Evolutionary conservation across 2,113 vertebrate genomes (phyloP).

Genomic region (Sardina pilchardus): DNA sequence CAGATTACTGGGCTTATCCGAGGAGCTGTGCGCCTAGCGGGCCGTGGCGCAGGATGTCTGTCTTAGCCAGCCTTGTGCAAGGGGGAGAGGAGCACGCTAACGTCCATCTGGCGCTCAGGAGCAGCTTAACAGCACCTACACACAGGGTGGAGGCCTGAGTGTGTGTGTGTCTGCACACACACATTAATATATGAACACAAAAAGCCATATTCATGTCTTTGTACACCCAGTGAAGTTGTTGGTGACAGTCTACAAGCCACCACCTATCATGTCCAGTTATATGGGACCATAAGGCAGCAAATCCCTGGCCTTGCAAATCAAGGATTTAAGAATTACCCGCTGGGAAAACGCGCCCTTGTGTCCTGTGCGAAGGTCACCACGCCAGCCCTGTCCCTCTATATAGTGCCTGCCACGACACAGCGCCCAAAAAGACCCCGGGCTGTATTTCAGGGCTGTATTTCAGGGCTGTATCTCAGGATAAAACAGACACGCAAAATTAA

Average conservation of each 20-base stretch:
- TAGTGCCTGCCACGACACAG: neutral
- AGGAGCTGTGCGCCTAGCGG: neutral
- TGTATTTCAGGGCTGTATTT: neutral
- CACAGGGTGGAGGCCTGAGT: neutral
- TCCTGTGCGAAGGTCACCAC: conserved; percentile 49
- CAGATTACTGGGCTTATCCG: neutral
- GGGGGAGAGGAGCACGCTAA: neutral
- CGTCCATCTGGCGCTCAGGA: neutral
- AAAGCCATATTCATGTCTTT: neutral
- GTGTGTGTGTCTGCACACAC: neutral
- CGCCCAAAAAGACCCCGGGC: neutral
- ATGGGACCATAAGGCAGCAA: conserved; percentile 50
- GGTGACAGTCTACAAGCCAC: neutral
- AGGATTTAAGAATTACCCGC: conserved; percentile 67
- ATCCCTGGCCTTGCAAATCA: conserved; percentile 62
- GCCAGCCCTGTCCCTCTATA: neutral
- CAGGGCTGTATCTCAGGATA: neutral
- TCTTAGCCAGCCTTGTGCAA: neutral
- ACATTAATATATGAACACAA: neutral
- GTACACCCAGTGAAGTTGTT: neutral
- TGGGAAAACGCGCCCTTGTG: conserved; percentile 35
- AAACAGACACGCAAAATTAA: neutral
- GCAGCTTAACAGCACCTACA: neutral
- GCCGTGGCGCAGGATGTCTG: neutral
- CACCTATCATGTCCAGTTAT: neutral